Evolutionary conservation across 2,113 vertebrate genomes (phyloP).

Genomic region (Archocentrus centrarchus): DNA sequence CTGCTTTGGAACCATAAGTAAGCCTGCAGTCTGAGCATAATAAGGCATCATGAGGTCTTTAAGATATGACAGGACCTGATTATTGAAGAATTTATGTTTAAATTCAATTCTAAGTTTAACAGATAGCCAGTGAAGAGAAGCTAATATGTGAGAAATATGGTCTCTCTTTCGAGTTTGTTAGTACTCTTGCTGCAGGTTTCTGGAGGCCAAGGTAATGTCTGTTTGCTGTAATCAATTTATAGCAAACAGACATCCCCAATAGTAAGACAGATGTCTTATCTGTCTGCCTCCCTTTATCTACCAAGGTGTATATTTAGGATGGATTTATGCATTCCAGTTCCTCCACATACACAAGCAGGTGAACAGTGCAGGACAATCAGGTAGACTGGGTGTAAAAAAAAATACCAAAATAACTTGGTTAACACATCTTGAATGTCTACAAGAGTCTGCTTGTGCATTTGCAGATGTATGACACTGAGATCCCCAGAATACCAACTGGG

Average conservation of each 20-base stretch:
- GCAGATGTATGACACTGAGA: background rate
- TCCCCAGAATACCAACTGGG: background rate
- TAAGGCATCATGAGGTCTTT: too few species aligned
- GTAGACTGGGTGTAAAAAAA: background rate
- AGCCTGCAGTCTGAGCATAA: too few species aligned
- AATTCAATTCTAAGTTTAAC: too few species aligned
- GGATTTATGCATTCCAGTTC: background rate
- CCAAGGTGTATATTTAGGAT: conserved; percentile 13
- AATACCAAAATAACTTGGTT: background rate
- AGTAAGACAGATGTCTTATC: conserved; percentile 44
- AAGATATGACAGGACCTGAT: too few species aligned
- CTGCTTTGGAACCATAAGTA: too few species aligned
- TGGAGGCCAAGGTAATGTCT: background rate
- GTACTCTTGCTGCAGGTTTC: too few species aligned
- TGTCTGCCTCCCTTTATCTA: conserved; percentile 17
- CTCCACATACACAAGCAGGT: background rate
- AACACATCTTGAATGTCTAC: background rate
- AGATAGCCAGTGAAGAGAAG: too few species aligned
- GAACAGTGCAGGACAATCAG: background rate
- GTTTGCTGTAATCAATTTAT: too few species aligned
- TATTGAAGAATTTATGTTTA: too few species aligned
- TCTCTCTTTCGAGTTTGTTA: too few species aligned
- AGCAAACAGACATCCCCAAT: background rate
- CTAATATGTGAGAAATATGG: too few species aligned
- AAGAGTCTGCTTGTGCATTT: background rate